Percentiles rank a stretch among this genome's conserved stretches.
These are phyloP conservation scores for Galaxias olidus DNA, from an alignment of 2,797 vertebrate species.

Conservation along the genomic window DNA sequence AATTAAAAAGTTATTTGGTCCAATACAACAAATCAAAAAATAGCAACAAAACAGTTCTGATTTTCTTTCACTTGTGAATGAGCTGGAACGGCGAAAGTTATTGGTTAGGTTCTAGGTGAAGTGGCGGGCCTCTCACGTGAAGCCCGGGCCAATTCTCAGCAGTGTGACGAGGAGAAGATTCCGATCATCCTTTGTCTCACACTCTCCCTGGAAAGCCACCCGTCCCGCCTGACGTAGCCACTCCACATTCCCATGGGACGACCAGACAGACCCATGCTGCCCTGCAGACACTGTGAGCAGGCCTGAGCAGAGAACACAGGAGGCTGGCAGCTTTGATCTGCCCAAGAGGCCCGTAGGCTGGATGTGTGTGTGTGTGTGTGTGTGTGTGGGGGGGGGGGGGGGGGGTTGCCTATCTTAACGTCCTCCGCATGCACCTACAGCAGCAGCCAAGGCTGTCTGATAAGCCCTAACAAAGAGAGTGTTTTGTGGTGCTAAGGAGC, in stretches of 20 bases:
- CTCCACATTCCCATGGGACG: slow-evolving; percentile 5
- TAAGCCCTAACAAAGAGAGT: slow-evolving; percentile 18
- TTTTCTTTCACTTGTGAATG: too few species aligned
- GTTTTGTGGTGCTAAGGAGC: slow-evolving; percentile 17
- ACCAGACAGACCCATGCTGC: slow-evolving; percentile 19
- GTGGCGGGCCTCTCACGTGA: too few species aligned
- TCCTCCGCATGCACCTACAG: slow-evolving; percentile 22
- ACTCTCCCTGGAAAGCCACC: too few species aligned
- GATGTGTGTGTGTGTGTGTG: slow-evolving; percentile 10
- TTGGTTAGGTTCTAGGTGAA: too few species aligned
- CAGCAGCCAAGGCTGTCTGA: slow-evolving; percentile 43
- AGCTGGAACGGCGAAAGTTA: too few species aligned
- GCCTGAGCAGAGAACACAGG: slow-evolving; percentile 27
- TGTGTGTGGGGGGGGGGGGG: slow-evolving; percentile 36
- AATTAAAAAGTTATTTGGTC: too few species aligned
- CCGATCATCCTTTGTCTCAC: too few species aligned
- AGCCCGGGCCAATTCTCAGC: too few species aligned
- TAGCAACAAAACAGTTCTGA: too few species aligned
- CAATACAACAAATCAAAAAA: too few species aligned
- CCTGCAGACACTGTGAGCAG: slow-evolving; percentile 62
- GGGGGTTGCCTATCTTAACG: not conserved
- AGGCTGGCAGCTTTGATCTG: slow-evolving; percentile 62
- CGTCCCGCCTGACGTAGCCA: slow-evolving; percentile 13
- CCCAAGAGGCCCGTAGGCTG: slow-evolving; percentile 59
- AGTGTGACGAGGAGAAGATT: too few species aligned